These are phyloP conservation scores for Triplophysa rosa DNA, from an alignment of 2,113 vertebrate species.

Conservation along the genomic window DNA sequence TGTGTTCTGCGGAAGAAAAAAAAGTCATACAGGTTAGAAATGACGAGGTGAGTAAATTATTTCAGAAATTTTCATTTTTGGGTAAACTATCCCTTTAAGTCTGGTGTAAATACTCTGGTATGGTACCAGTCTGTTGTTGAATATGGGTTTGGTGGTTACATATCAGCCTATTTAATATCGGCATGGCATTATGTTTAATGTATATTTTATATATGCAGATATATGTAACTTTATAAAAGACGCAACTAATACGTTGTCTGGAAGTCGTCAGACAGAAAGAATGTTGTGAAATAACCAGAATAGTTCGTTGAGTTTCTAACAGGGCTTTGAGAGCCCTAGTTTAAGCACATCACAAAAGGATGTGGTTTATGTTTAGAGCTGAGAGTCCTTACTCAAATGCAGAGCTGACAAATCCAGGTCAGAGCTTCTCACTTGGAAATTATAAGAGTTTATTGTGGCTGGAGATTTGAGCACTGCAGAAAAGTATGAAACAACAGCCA, in stretches of 20 bases:
- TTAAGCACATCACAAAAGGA: slow-evolving; percentile 40
- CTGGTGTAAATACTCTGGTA: background rate
- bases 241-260: background rate
- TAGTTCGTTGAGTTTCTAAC: slow-evolving; percentile 28
- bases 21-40: too few relatives aligned
- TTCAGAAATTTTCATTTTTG: too few relatives aligned
- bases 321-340: slow-evolving; percentile 29
- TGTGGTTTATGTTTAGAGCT: slow-evolving; percentile 31
- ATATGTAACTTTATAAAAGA: slow-evolving; percentile 13
- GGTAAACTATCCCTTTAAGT: too few relatives aligned
- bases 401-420: slow-evolving; percentile 40
- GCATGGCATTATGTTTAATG: slow-evolving; percentile 13
- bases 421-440: slow-evolving; percentile 37
- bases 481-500: slow-evolving; percentile 2
- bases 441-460: slow-evolving; percentile 41
- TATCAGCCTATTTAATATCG: slow-evolving; percentile 32
- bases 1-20: too few relatives aligned
- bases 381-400: slow-evolving; percentile 33
- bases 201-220: slow-evolving; percentile 28
- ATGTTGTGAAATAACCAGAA: slow-evolving; percentile 10
- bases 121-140: background rate
- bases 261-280: background rate
- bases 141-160: background rate
- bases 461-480: slow-evolving; percentile 20
- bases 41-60: too few relatives aligned